Conservation (phyloP, 2,888 invertebrate genomes). For the Myopa tessellatipennis region DNA sequence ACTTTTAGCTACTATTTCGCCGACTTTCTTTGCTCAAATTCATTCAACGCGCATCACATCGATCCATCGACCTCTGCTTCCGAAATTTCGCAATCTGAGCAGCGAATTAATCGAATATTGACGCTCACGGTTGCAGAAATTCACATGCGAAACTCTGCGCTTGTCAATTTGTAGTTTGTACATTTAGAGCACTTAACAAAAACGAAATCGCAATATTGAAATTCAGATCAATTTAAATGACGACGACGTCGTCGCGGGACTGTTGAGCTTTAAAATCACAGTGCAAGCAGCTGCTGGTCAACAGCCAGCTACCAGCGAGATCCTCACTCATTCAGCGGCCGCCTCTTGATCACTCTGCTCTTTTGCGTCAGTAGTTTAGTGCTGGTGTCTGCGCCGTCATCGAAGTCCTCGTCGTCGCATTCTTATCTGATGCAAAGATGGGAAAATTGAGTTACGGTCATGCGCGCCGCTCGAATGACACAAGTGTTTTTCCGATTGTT, state of each 20-base stretch:
- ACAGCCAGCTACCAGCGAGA: background rate
- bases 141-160: conserved; percentile 26
- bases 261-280: background rate
- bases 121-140: conserved; percentile 17
- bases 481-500: conserved; percentile 37
- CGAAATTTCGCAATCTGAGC: conserved; percentile 18
- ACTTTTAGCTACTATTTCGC: too few relatives aligned
- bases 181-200: conserved; percentile 18
- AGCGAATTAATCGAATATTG: conserved; percentile 23
- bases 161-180: conserved; percentile 2
- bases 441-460: conserved; percentile 36
- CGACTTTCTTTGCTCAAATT: too few relatives aligned
- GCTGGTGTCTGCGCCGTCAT: conserved; percentile 16
- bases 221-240: conserved; percentile 32
- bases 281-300: conserved; percentile 4
- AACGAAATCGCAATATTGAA: conserved; percentile 24
- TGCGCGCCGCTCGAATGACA: conserved; percentile 21
- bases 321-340: conserved; percentile 12
- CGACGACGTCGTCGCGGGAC: background rate
- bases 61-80: background rate
- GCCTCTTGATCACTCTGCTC: background rate
- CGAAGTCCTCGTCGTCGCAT: conserved; percentile 13
- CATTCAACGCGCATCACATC: background rate
- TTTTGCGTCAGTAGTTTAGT: conserved; percentile 19
- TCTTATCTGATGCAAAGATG: conserved; percentile 37